Percentiles rank a stretch among this genome's conserved stretches.
phyloP scores from a whole-genome alignment of 2,888 invertebrate species.

The Mythimna ferrago region DNA sequence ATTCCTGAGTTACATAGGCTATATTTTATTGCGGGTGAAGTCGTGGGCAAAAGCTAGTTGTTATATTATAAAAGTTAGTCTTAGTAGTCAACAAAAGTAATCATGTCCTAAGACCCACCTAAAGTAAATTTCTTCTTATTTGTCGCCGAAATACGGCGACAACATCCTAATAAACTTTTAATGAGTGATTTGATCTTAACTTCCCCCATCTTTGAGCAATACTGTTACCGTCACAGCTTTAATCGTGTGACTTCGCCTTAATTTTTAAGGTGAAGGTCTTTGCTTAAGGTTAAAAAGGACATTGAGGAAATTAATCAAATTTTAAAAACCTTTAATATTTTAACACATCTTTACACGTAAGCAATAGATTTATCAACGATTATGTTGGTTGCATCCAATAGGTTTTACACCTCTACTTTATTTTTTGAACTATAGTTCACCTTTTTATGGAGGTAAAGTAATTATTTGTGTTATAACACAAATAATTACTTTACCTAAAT shows the following conservation, averaged over 20 bases:
- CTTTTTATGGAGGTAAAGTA: no score
- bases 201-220: constrained; percentile 1
- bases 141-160: neutral
- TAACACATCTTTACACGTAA: no score
- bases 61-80: no score
- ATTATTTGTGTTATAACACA: no score
- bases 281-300: neutral
- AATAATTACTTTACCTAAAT: no score
- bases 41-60: no score
- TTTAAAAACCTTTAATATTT: neutral
- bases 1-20: no score
- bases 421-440: no score
- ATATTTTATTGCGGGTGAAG: no score
- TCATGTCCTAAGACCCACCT: neutral
- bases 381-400: no score
- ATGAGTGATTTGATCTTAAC: constrained; percentile 19
- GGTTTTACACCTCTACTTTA: no score
- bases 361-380: no score
- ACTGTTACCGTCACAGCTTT: constrained; percentile 5
- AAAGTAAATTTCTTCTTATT: constrained; percentile 4
- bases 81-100: neutral
- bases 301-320: neutral
- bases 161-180: constrained; percentile 32
- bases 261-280: neutral
- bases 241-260: neutral